phyloP scores from a whole-genome alignment of 2,888 invertebrate species.

The Orthosia gracilis region DNA sequence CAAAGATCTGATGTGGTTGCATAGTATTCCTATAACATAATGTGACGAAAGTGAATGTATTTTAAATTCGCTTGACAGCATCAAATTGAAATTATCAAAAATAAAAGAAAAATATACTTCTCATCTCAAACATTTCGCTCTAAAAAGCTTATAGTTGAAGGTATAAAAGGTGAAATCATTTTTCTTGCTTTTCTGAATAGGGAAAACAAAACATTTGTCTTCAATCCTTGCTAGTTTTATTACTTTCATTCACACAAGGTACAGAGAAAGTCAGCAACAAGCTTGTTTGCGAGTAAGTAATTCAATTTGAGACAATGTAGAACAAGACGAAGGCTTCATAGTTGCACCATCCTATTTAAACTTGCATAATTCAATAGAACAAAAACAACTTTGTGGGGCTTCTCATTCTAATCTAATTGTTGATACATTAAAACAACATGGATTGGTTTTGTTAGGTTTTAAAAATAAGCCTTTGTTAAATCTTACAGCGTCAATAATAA shows the following conservation, averaged over 20 bases:
- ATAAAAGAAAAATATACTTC: no score
- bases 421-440: conserved; percentile 26
- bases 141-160: no score
- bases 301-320: conserved; percentile 57
- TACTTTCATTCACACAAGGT: conserved; percentile 6
- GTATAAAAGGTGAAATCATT: no score
- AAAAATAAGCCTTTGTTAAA: not conserved
- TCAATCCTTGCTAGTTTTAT: not conserved
- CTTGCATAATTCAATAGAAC: conserved; percentile 61
- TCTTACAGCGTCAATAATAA: no score
- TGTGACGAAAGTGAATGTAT: no score
- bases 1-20: no score
- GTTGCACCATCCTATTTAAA: conserved; percentile 52
- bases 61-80: no score
- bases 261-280: conserved; percentile 16
- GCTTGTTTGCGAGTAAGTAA: conserved; percentile 49
- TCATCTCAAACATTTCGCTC: no score
- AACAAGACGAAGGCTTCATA: conserved; percentile 34
- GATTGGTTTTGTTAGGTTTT: conserved; percentile 3
- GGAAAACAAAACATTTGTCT: not conserved
- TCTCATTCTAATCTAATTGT: conserved; percentile 61
- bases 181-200: not conserved
- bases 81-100: no score
- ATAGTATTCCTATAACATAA: no score
- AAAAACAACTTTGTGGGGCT: conserved; percentile 52